Percentiles rank a stretch among this genome's conserved stretches.
phyloP scores from a whole-genome alignment of 2,888 invertebrate species.

The Pachycephus smyrnensis region DNA sequence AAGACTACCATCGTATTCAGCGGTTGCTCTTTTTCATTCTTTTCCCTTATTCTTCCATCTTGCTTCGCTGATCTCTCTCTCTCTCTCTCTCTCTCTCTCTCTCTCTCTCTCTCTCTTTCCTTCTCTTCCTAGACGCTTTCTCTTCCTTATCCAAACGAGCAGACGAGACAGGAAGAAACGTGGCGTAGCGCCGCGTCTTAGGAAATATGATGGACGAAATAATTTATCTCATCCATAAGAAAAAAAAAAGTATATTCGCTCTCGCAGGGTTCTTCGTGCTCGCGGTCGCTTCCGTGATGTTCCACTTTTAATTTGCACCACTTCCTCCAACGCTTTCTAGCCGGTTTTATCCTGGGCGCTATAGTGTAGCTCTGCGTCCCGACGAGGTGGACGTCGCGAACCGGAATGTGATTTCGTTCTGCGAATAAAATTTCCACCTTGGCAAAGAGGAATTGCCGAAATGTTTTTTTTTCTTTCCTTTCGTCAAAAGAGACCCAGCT shows the following conservation, averaged over 20 bases:
- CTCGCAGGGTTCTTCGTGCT: neutral
- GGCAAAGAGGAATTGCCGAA: neutral
- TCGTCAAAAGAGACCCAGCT: neutral
- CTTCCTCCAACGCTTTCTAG: neutral
- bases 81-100: conserved; percentile 17
- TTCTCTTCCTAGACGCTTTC: conserved; percentile 5
- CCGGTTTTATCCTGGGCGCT: neutral
- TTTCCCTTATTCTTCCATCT: neutral
- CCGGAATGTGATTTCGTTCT: neutral
- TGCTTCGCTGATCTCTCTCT: conserved; percentile 15
- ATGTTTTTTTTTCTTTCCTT: neutral
- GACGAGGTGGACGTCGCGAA: neutral
- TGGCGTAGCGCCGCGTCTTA: neutral
- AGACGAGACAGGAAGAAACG: neutral
- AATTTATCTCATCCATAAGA: neutral
- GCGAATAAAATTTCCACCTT: neutral
- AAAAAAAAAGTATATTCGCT: too few species aligned
- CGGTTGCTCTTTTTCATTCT: neutral
- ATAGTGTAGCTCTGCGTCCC: neutral
- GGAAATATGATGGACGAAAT: neutral
- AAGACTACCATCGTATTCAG: neutral
- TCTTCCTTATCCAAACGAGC: neutral
- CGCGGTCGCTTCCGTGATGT: neutral
- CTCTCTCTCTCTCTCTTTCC: conserved; percentile 19
- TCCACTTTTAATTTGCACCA: neutral